Conservation (phyloP, 2,113 vertebrate species). For the Uria lomvia region DNA sequence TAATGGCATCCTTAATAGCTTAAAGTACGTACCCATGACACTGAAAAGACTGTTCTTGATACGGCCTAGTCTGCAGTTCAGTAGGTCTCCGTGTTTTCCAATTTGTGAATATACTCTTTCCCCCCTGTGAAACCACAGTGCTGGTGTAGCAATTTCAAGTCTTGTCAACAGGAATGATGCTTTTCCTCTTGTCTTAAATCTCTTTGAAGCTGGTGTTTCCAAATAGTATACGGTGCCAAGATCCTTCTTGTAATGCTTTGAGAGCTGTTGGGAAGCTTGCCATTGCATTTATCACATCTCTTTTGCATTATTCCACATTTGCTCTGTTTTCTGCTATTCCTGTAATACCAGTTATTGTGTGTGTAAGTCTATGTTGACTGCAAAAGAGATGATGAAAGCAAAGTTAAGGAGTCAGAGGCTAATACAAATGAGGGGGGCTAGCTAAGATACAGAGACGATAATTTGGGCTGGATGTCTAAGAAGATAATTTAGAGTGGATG, state of each 20-base stretch:
- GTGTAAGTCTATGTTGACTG: fast-evolving
- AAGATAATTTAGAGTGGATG: neutral
- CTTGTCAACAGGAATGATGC: no score
- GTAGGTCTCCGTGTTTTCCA: neutral
- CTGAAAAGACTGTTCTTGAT: fast-evolving
- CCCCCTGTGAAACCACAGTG: fast-evolving
- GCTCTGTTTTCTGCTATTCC: neutral
- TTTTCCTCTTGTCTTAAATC: fast-evolving
- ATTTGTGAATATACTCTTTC: fast-evolving
- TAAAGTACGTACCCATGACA: fast-evolving
- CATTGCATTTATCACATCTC: fast-evolving
- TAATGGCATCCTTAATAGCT: no score
- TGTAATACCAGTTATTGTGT: fast-evolving
- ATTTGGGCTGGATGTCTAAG: neutral
- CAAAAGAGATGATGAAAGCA: neutral
- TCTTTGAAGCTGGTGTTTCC: neutral
- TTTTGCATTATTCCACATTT: fast-evolving
- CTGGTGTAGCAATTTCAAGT: fast-evolving
- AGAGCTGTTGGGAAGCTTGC: neutral
- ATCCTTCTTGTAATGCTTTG: fast-evolving
- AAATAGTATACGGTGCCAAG: fast-evolving
- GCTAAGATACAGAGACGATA: fast-evolving
- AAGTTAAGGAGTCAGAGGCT: neutral
- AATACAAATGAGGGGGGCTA: neutral
- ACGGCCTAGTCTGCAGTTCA: fast-evolving